phyloP scores from a whole-genome alignment of 1,140 invertebrate genomes.

The Eurosta solidaginis region DNA sequence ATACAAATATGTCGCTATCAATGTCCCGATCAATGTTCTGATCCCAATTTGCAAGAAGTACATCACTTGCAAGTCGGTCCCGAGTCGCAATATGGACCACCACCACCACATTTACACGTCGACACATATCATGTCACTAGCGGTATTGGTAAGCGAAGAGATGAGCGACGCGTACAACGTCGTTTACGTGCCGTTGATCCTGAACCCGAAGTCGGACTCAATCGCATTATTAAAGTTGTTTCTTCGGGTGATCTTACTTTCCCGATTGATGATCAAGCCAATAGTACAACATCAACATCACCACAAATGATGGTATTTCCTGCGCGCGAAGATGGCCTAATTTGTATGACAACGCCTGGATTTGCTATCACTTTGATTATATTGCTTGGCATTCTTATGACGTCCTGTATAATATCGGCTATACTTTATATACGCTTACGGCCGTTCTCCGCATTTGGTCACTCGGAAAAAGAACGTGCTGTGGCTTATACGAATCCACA shows the following conservation, averaged over 20 bases:
- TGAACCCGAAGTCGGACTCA: slow-evolving; percentile 80
- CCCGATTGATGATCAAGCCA: slow-evolving; percentile 69
- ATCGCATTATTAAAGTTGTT: slow-evolving; percentile 81
- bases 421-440: slow-evolving; percentile 79
- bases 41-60: slow-evolving; percentile 63
- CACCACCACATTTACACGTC: slow-evolving; percentile 63
- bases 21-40: slow-evolving; percentile 87
- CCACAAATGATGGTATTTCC: slow-evolving; percentile 75
- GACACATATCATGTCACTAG: slow-evolving; percentile 66
- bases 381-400: slow-evolving; percentile 77
- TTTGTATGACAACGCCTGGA: slow-evolving; percentile 90
- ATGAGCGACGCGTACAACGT: slow-evolving; percentile 73
- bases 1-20: slow-evolving; percentile 93
- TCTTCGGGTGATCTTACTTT: slow-evolving; percentile 85
- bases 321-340: slow-evolving; percentile 68
- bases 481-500: slow-evolving; percentile 59
- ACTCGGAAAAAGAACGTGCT: slow-evolving; percentile 64
- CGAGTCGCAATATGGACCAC: slow-evolving; percentile 72
- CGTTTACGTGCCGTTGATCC: slow-evolving; percentile 66
- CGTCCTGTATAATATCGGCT: slow-evolving; percentile 81
- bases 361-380: slow-evolving; percentile 84
- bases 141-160: slow-evolving; percentile 68
- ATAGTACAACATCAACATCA: slow-evolving; percentile 61
- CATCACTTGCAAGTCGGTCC: slow-evolving; percentile 63
- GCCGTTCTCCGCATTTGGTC: slow-evolving; percentile 66